These are phyloP conservation scores for Drosophila sulfurigaster DNA, from an alignment of 1,140 invertebrate species.

Conservation along the genomic window DNA sequence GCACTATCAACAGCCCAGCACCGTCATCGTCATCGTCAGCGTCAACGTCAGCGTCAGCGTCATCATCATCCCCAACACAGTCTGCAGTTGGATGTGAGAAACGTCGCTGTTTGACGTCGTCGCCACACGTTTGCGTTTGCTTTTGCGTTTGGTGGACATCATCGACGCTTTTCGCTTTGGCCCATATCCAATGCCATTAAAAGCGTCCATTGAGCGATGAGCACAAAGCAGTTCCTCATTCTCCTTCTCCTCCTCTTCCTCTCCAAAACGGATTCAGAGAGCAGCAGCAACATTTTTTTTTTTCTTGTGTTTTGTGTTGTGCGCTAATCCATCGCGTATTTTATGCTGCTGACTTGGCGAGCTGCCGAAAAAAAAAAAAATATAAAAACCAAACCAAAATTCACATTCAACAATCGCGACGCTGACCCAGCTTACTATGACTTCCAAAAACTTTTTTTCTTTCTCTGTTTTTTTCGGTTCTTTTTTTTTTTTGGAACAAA, in stretches of 20 bases:
- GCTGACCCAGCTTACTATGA: slow-evolving; percentile 59
- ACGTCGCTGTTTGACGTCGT: slow-evolving; percentile 19
- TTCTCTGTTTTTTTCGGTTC: too few relatives aligned
- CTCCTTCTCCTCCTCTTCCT: background rate
- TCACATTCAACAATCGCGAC: slow-evolving; percentile 46
- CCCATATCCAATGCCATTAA: slow-evolving; percentile 78
- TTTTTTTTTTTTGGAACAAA: slow-evolving; percentile 13
- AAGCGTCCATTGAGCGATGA: slow-evolving; percentile 64
- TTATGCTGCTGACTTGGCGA: slow-evolving; percentile 67
- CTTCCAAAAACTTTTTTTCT: slow-evolving; percentile 31
- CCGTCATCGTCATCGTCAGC: slow-evolving; percentile 32
- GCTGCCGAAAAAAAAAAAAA: slow-evolving; percentile 35
- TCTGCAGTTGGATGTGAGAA: too few relatives aligned
- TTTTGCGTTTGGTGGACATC: slow-evolving; percentile 62
- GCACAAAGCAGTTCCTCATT: slow-evolving; percentile 40
- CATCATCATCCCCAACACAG: background rate
- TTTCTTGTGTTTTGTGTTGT: slow-evolving; percentile 50
- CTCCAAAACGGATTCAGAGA: slow-evolving; percentile 3
- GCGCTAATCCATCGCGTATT: slow-evolving; percentile 77
- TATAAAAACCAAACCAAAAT: slow-evolving; percentile 5
- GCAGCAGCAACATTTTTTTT: slow-evolving; percentile 1
- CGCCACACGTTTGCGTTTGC: slow-evolving; percentile 16
- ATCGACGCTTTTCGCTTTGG: slow-evolving; percentile 44
- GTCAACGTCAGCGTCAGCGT: slow-evolving; percentile 25
- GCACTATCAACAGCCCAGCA: slow-evolving; percentile 9